Base-by-base conservation (phyloP, 1,140 invertebrate genomes). In the Teleogryllus occipitalis region DNA sequence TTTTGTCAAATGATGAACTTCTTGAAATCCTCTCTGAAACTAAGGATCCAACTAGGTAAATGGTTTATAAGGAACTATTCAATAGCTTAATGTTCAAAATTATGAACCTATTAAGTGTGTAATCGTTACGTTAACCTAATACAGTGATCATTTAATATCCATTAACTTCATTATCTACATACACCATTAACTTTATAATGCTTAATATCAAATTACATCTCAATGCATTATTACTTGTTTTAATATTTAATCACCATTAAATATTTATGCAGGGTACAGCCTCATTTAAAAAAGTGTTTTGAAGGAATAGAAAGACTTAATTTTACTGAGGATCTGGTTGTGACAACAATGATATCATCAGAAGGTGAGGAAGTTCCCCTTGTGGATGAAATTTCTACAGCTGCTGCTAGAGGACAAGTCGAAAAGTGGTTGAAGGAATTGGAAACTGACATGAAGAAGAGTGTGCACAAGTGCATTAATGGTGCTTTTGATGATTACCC, bases 271-370 rank as follows among this genome's bases (percentile, higher is more conserved):
- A 93, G 94, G 82, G 96, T 99, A n/a, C 97, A 98, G 85, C 96
- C 96, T n/a, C 96, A 98, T 89, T 87, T 99, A 78, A 98, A 97
- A 89, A 99, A 99, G 84, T 98, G 96, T 85, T 98, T 98, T 87
- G 95, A 97, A 87, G 95, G 97, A 47, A 98, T 99, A 81, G 93
- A 93, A 8, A 93, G 89, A 81, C 86, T 98, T 8, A 91, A 89
- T 46, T 99, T 99, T 84, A 97, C 95, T 0, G 93, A 95, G 80
- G 90, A 92, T 8, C 87, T 97, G 83, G 95, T 97, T 80, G 94
- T 98, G 6, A 97, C 93, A 0, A 90, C 93, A 65, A 97, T 99
- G 92, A 93, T 91, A 84, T 98, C 96, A 7, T 93, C 92, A 79
- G 96, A 98, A 85, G 93, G 91, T 27, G 97, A 99, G 87, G 87